A percentile compares a stretch with the other conserved stretches of the same genome.
Conservation (phyloP, 2,888 invertebrate genomes). For the Beris morrisii region DNA sequence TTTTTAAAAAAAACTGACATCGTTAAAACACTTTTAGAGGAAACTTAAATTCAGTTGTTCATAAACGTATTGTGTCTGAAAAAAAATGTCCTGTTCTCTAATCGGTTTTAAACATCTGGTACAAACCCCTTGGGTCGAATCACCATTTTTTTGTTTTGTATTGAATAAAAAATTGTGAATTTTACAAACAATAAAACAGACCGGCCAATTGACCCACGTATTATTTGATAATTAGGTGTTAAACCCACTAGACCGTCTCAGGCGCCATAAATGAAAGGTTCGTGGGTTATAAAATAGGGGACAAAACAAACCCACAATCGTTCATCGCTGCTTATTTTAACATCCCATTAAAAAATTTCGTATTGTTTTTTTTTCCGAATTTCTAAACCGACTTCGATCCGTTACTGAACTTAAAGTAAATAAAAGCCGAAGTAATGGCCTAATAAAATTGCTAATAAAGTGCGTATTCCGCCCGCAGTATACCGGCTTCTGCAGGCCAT, state of each 20-base stretch:
- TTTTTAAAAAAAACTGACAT: no score
- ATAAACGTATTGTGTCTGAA: no score
- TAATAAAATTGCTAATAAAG: constrained; percentile 37
- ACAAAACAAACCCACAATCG: constrained; percentile 15
- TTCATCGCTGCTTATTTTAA: constrained; percentile 10
- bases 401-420: constrained; percentile 21
- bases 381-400: constrained; percentile 10
- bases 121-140: no score
- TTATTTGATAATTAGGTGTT: constrained; percentile 28
- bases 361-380: constrained; percentile 4
- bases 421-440: constrained; percentile 33
- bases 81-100: no score
- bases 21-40: no score
- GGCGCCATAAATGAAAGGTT: constrained; percentile 22
- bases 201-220: constrained; percentile 8
- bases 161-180: no score
- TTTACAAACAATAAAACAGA: neutral
- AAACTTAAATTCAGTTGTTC: no score
- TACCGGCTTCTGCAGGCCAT: neutral
- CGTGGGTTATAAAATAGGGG: neutral
- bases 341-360: neutral
- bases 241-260: constrained; percentile 18
- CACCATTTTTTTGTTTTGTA: no score
- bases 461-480: constrained; percentile 8
- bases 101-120: no score